phyloP scores from a whole-genome alignment of 2,888 invertebrate species.

The Alentia gelatinosa region DNA sequence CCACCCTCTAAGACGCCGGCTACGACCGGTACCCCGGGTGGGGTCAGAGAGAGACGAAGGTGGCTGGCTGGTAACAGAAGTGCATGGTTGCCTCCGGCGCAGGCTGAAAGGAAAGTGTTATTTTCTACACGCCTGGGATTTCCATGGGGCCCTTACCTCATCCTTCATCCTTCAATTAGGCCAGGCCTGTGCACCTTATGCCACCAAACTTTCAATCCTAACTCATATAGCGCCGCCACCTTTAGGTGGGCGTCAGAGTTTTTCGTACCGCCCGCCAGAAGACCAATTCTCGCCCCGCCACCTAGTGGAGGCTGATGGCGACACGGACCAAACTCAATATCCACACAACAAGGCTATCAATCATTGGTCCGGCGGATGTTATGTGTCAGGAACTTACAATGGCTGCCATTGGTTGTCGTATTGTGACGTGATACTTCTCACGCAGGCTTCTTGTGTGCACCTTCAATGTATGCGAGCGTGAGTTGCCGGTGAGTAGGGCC shows the following conservation, averaged over 20 bases:
- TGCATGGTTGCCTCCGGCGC: not conserved
- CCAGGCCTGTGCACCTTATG: not conserved
- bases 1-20: not conserved
- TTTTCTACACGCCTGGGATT: constrained; percentile 3
- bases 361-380: not conserved
- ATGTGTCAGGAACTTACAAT: constrained; percentile 19
- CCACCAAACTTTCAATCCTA: not conserved
- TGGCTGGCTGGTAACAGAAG: not conserved
- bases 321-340: not conserved
- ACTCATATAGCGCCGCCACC: not conserved
- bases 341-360: constrained; percentile 34
- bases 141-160: not conserved
- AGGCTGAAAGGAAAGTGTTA: not conserved
- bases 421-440: not conserved
- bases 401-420: not conserved
- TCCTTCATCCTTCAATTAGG: not conserved
- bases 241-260: not conserved
- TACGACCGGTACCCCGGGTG: not conserved
- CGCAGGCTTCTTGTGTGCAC: not conserved
- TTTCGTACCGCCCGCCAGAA: not conserved
- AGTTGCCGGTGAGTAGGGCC: too few relatives aligned
- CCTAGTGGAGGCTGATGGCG: not conserved
- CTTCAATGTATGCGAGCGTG: too few relatives aligned
- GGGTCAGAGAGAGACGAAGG: not conserved
- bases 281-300: not conserved